Conservation (phyloP, 2,888 invertebrate species). For the Ecliptopera silaceata region DNA sequence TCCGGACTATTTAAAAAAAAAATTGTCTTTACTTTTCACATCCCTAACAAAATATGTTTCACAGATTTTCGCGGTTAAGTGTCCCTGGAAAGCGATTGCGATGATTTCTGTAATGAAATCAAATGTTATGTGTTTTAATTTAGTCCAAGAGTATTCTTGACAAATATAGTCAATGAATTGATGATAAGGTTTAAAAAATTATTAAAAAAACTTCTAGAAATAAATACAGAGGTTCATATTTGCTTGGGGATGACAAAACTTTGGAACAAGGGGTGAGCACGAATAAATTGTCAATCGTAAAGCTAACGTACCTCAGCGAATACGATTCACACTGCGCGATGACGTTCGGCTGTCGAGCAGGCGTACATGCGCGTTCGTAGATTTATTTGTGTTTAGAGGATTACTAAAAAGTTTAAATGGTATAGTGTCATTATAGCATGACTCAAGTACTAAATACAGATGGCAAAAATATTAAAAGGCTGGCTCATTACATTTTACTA, state of each 20-base stretch:
- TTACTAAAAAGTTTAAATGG: too few species aligned
- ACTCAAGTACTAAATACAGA: too few species aligned
- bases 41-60: slow-evolving; percentile 19
- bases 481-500: too few species aligned
- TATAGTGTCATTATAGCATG: too few species aligned
- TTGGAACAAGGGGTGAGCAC: too few species aligned
- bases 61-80: slow-evolving; percentile 18
- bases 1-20: neutral
- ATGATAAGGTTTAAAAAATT: slow-evolving; percentile 20
- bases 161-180: slow-evolving; percentile 21
- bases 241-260: slow-evolving; percentile 6
- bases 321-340: too few species aligned
- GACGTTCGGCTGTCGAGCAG: too few species aligned
- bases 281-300: too few species aligned
- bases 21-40: neutral
- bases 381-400: too few species aligned
- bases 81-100: slow-evolving; percentile 21
- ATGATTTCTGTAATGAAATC: slow-evolving; percentile 28
- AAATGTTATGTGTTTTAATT: slow-evolving; percentile 25
- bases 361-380: too few species aligned
- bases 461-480: too few species aligned
- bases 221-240: slow-evolving; percentile 17
- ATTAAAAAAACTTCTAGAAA: slow-evolving; percentile 7
- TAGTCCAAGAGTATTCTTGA: slow-evolving; percentile 17
- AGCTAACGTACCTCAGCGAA: too few species aligned